Evolutionary conservation across 2,888 invertebrate genomes (phyloP).

Genomic region (Tetrapedia diversipes): DNA sequence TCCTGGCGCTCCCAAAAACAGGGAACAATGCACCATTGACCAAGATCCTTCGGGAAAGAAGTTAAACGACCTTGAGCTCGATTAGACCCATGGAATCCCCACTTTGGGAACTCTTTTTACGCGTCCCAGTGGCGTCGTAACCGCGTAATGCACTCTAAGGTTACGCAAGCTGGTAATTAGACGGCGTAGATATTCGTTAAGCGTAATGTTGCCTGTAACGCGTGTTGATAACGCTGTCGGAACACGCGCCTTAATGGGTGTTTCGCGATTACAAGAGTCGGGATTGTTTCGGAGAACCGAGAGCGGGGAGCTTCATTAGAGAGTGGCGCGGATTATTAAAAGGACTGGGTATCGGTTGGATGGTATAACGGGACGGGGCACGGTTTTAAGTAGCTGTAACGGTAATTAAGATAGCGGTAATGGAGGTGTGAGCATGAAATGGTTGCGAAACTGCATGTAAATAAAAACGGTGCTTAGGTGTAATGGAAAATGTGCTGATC

Average conservation of each 20-base stretch:
- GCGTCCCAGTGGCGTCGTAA: constrained; percentile 12
- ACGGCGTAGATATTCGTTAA: constrained; percentile 33
- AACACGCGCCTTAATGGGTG: constrained; percentile 10
- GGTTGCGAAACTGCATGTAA: no score
- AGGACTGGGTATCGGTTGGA: not conserved
- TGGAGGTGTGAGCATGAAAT: not conserved
- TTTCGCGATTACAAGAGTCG: not conserved
- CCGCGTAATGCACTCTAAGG: constrained; percentile 22
- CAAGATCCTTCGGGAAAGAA: constrained; percentile 60
- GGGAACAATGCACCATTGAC: constrained; percentile 65
- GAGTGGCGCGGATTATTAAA: not conserved
- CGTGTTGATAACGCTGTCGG: constrained; percentile 9
- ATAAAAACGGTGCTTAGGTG: no score
- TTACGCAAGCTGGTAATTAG: constrained; percentile 39
- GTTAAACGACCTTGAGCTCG: constrained; percentile 69
- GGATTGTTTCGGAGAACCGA: constrained; percentile 1
- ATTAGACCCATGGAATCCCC: constrained; percentile 51
- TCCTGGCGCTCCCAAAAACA: constrained; percentile 66
- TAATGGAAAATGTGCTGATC: no score
- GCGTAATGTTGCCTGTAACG: constrained; percentile 32
- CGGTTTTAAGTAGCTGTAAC: not conserved
- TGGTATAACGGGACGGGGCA: not conserved
- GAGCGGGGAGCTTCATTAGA: not conserved
- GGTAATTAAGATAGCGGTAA: not conserved
- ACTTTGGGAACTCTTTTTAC: constrained; percentile 50